Evolutionary conservation across 2,888 invertebrate species (phyloP), one percentile per base, ranked within the genome.

Genomic region (Aphidoletes aphidimyza): DNA sequence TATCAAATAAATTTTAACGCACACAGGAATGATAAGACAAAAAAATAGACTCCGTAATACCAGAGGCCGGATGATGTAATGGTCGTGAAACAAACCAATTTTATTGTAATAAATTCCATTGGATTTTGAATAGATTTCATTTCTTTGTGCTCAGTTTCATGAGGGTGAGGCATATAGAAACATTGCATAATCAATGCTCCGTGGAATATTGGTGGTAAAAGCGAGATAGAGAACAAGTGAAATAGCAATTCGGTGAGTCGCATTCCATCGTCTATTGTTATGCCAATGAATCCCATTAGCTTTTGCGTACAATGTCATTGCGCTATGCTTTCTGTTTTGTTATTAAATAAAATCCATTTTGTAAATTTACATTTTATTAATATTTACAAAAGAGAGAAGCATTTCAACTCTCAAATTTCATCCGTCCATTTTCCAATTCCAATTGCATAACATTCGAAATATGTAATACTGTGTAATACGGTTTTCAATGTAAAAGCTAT

Each of bases 311-410:
- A 69, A 30, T 69, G 54, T 69, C 69, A 69, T 69, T 69, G 69
- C 30, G 14, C 69, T 30, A 19, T 69, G 34, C 34, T n/a, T 78
- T 78, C 81, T 37, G 37, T 81, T 81, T 36, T 81, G 19, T 81
- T 81, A 81, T 81, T 36, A 81, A 81, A 81, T 81, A 81, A 81
- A 81, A 69, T 69, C 69, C 69, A 69, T 69, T 69, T 69, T 69
- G 69, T 14, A 69, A 69, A 69, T 69, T 69, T 69, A 69, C 69
- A 69, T 69, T 69, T 69, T 81, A 81, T 81, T 81, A 37, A 81
- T 81, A 37, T 81, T 36, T 81, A 22, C 81, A 81, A n/a, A n/a
- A 37, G 81, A 81, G 69, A 69, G n/a, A 69, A 36, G 5, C 22
- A 37, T 81, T 22, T n/a, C 36, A 37, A n/a, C 37, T 81, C 37